phyloP scores from a whole-genome alignment of 2,797 vertebrate genomes.

The Molothrus aeneus region DNA sequence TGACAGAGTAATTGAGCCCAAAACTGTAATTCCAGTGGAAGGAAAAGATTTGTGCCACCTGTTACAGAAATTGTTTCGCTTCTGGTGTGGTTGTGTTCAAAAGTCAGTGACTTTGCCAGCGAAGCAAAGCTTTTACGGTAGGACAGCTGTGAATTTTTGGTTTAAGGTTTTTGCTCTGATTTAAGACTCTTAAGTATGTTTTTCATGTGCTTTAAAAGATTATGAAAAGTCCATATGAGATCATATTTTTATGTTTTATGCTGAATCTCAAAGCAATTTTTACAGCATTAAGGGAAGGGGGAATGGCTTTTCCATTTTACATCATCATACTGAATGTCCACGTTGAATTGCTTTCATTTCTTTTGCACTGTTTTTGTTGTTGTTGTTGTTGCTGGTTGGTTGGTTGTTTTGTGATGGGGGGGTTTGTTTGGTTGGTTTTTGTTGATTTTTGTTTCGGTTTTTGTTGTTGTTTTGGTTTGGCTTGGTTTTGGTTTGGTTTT shows the following conservation, averaged over 20 bases:
- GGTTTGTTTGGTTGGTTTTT: too few species aligned
- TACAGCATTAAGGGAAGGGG: neutral
- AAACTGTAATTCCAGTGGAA: neutral
- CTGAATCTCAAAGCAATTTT: neutral
- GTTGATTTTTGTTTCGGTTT: too few species aligned
- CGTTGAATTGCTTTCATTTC: neutral
- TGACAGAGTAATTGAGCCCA: rapidly evolving
- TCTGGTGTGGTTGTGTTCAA: neutral
- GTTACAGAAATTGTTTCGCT: neutral
- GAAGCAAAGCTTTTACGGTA: neutral
- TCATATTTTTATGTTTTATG: neutral
- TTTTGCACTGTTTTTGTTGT: neutral
- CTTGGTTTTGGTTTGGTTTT: neutral
- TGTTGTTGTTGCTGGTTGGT: too few species aligned
- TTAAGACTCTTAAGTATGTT: neutral
- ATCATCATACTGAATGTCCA: neutral
- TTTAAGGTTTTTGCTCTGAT: neutral
- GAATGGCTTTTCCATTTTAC: neutral
- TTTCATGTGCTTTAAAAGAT: neutral
- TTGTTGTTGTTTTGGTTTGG: neutral
- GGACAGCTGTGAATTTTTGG: neutral
- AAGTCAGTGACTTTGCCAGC: neutral
- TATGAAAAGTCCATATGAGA: neutral
- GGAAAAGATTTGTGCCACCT: neutral
- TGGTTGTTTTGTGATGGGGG: too few species aligned